Base-by-base conservation (phyloP, 2,113 vertebrate genomes). In the Phodopus roborovskii region DNA sequence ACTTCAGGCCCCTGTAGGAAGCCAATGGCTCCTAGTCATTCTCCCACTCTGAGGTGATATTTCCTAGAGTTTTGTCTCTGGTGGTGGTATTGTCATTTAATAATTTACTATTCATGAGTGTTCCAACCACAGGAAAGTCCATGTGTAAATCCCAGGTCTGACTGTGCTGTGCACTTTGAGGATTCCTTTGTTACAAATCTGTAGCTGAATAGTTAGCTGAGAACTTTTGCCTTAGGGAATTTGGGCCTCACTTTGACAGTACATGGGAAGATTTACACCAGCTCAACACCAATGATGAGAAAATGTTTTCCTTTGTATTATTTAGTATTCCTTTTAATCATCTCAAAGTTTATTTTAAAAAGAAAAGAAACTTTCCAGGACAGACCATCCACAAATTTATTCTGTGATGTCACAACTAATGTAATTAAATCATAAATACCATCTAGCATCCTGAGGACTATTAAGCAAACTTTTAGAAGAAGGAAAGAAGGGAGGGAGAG, bases 211-310 rank as follows among this genome's bases (percentile, higher is more conserved):
- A 4, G 45, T 45, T 45, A 45, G 7, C 17, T 11, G 20, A 62
- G 56, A 36, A 62, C 30, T 60, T 60, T 13, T 33, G 89, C 68
- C 58, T 81, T 42, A 13, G 13, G 3, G 1, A 11, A 17, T 33
- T 30, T 1, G 19, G 15, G 62, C 26, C n/a, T 3, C 10, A 20
- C 15, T 33, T 36, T 56, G 7, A 45, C 10, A 9, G 17, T 4
- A 26, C 2, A 0, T 4, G 60, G 12, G 17, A 50, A 56, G 7
- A 56, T 36, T 58, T 15, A 48, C 0, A 12, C 8, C 3, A 53
- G n/a, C 15, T 39, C 7, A n/a, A n/a, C n/a, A 30, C 42, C 28
- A 33, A 4, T 5, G 39, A 28, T 62, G 36, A 79, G 48, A 88
- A 92, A 85, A 62, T 19, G 4, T 45, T 12, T 45, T 26, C 19